Evolutionary conservation across 2,888 invertebrate species (phyloP), one percentile per base, ranked within the genome.

Genomic region (Bedellia somnulentella): DNA sequence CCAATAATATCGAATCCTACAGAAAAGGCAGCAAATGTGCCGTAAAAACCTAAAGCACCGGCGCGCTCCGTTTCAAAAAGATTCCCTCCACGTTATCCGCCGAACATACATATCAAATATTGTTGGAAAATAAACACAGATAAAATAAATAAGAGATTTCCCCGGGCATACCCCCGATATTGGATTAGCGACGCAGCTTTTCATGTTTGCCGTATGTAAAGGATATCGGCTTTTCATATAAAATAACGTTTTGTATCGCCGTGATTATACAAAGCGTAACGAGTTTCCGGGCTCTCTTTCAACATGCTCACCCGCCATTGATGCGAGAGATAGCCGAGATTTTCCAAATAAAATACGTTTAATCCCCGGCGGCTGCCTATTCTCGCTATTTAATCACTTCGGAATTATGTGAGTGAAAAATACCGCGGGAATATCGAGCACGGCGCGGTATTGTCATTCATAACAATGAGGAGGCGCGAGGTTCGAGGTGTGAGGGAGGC

Each of bases 371-470:
- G 52, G 54, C 30, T 22, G 50, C 41, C 45, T 55, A 59, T 57
- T 55, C 55, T 48, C 52, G 57, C 52, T 60, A 57, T 71, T 73
- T 73, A 71, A 71, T 73, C 68, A 67, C 63, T 58, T 59, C 62
- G 61, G 60, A 70, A 64, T 68, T 36, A 70, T 64, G 55, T 53
- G 48, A 46, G 44, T 46, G 60, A 49, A 62, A 70, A 68, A 67
- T 63, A 62, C 56, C 50, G 46, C 47, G 49, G 26, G 55, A 49
- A 51, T 61, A 55, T 57, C 62, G 62, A 61, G 58, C 45, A 54
- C 58, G 55, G 56, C 52, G 55, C 60, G 61, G 57, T 68, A 71
- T 71, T 73, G 71, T 73, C 71, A 70, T 73, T 73, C 68, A 75
- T 70, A 67, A 64, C 64, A 47, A 46, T 46, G 45, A 41, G 40